Percentiles rank a stretch among this genome's conserved stretches.
phyloP scores from a whole-genome alignment of 2,113 vertebrate genomes.

The Ornithorhynchus anatinus region DNA sequence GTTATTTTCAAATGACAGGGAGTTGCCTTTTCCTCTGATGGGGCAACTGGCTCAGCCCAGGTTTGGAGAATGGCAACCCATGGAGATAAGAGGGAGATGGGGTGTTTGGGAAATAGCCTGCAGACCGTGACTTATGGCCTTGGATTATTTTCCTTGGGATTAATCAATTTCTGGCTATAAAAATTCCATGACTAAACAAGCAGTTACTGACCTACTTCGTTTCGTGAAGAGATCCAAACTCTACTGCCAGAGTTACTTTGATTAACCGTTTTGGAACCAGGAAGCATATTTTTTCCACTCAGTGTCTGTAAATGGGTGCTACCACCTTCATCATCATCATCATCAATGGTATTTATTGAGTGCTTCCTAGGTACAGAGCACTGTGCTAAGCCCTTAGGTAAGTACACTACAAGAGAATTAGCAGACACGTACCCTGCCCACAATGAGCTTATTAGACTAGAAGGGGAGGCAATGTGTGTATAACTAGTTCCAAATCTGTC shows the following conservation, averaged over 20 bases:
- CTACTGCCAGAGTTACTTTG: rapidly evolving
- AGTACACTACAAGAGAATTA: too few relatives aligned
- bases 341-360: too few relatives aligned
- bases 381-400: too few relatives aligned
- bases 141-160: rapidly evolving
- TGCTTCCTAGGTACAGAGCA: too few relatives aligned
- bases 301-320: too few relatives aligned
- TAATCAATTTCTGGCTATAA: neutral
- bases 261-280: neutral
- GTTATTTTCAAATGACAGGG: neutral
- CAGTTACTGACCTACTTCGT: neutral
- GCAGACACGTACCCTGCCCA: too few relatives aligned
- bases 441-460: too few relatives aligned
- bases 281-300: too few relatives aligned
- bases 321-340: too few relatives aligned
- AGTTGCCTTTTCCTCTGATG: neutral
- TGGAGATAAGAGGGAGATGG: neutral
- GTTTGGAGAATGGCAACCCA: rapidly evolving
- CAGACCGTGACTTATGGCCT: rapidly evolving
- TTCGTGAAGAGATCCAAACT: rapidly evolving
- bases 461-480: too few relatives aligned
- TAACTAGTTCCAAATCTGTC: too few relatives aligned
- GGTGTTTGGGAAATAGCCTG: neutral
- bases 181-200: neutral
- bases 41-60: neutral